Conservation (phyloP, 2,113 vertebrate species). For the Cervus canadensis region DNA sequence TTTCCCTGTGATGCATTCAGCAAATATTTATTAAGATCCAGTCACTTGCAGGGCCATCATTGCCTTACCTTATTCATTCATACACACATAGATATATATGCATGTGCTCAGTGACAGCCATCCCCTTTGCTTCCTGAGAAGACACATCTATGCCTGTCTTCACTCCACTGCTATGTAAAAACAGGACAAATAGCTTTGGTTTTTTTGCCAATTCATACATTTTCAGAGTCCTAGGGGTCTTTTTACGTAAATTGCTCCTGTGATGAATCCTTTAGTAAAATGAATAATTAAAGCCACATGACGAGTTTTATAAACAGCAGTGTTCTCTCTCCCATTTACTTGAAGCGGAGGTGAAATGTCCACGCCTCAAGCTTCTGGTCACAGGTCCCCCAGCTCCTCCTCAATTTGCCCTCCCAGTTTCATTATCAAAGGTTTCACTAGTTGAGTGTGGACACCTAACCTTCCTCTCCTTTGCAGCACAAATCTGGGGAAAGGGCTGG, state of each 20-base stretch:
- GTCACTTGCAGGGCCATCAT: neutral
- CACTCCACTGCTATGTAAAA: neutral
- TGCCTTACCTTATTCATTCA: accelerated
- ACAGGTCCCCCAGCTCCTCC: neutral
- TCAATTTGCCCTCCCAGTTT: neutral
- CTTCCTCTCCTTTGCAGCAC: neutral
- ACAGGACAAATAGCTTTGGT: neutral
- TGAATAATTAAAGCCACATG: neutral
- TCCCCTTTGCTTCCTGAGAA: neutral
- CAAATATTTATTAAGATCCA: neutral
- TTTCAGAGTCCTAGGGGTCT: neutral
- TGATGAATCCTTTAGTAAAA: neutral
- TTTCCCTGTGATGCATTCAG: neutral
- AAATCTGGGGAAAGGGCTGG: too few relatives aligned
- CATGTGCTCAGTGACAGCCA: accelerated
- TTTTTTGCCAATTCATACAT: neutral
- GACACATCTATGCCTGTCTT: too few relatives aligned
- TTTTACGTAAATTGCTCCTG: neutral
- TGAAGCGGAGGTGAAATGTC: neutral
- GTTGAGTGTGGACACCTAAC: neutral
- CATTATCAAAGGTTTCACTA: neutral
- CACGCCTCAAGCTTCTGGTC: neutral
- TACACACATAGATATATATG: accelerated
- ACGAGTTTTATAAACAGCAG: too few relatives aligned
- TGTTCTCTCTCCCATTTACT: neutral